Evolutionary conservation across 2,797 vertebrate genomes (phyloP), one percentile per base, ranked within the genome.

Genomic region (Xiphophorus birchmanni): DNA sequence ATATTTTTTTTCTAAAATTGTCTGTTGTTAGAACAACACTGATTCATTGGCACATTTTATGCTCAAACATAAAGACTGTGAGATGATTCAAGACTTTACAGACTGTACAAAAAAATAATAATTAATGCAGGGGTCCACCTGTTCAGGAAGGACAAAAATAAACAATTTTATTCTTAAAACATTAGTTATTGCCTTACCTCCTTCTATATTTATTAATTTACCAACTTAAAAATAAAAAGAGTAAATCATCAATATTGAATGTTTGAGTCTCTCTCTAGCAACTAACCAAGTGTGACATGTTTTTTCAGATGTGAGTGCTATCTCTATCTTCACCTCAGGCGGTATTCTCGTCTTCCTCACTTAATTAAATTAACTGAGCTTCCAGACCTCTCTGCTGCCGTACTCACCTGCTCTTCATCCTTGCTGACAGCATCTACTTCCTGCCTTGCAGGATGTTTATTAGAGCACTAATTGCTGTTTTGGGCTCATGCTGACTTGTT

Each of bases 331-430:
- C 54, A 76, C 75, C 74, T 85, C 71, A 50, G 71, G 45, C 52
- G 52, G 73, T 78, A 79, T 75, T 73, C 23, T 50, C 18, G 32
- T 80, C 80, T 72, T 60, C 11, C 56, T 6, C 73, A 82, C 26
- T 80, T 69, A 67, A 40, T 83, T 35, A 58, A 87, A 89, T 88
- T 54, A 87, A 50, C 79, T 84, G 67, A 26, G 48, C 75, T 74
- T 15, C 52, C 67, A 75, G 63, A 26, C 44, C 72, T 65, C 40
- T 45, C 50, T 80, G 86, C 73, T 45, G 75, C 69, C 2, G 6
- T 9, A 29, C 50, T 85, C 84, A 88, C 85, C 87, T 90, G 90
- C 65, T 83, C 86, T 76, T 82, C 86, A 81, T 88, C 35, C 75
- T 72, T 60, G 29, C 76, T 79, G 79, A 77, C 82, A 89, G 84